These are phyloP conservation scores for Ictidomys tridecemlineatus DNA, from an alignment of 2,113 vertebrate genomes.

Conservation along the genomic window DNA sequence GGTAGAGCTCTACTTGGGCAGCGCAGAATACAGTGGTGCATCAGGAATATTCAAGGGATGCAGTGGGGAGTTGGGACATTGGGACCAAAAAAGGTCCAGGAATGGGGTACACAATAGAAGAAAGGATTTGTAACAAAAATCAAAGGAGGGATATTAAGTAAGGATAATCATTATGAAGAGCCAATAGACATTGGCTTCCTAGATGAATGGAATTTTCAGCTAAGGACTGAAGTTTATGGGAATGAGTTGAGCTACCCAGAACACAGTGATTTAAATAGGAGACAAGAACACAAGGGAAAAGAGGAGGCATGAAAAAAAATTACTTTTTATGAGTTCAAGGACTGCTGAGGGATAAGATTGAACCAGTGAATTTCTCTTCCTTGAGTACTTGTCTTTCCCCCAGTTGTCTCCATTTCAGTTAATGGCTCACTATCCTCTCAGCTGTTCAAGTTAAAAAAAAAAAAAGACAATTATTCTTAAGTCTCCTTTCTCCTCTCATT, in stretches of 20 bases:
- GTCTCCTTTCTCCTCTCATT: neutral
- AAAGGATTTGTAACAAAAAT: neutral
- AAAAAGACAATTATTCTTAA: neutral
- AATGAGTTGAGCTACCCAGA: neutral
- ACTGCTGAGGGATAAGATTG: neutral
- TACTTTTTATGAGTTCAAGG: neutral
- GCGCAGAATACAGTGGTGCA: neutral
- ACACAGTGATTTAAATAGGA: slow-evolving; percentile 15
- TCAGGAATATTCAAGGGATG: neutral
- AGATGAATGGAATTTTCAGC: neutral
- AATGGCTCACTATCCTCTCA: neutral
- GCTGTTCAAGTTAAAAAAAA: slow-evolving; percentile 23
- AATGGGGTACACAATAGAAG: neutral
- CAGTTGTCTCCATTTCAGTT: neutral
- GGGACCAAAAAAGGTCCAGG: neutral
- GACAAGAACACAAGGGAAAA: neutral
- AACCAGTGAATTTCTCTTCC: neutral
- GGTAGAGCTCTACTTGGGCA: neutral
- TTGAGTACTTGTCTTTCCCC: accelerated
- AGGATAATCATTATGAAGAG: neutral
- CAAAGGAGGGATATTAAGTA: neutral
- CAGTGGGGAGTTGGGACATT: neutral
- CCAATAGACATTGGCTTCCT: neutral
- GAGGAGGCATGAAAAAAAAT: neutral
- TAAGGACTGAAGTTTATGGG: neutral